Base-by-base conservation (phyloP, 1,140 invertebrate genomes). In the Elymnias hypermnestra region DNA sequence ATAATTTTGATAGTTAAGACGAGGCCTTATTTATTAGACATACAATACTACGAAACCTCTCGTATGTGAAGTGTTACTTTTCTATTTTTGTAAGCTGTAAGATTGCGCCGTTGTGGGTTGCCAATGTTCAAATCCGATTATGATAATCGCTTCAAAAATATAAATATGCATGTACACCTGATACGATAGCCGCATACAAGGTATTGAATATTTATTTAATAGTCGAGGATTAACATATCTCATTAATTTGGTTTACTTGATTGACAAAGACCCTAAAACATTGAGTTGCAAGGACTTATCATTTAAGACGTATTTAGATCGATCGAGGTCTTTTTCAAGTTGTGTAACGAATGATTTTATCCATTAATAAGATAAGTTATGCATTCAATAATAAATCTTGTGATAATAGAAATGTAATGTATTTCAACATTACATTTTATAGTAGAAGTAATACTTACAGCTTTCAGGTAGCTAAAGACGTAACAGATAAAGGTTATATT, bases 71-170 rank as follows among this genome's bases (percentile, higher is more conserved):
- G 13, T 13, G 26, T 13, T 12, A 12, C 26, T 5, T 13, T 29
- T 12, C 9, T 29, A 29, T 29, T 29, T 29, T 29, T 6, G 26
- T 29, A 13, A 29, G 13, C 10, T 29, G 26, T 9, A 13, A n/a
- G n/a, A 9, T 14, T 33, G 29, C 29, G 13, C 37, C 28, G 9
- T 40, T 39, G 39, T 22, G 13, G 19, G 19, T 17, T 37, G 29
- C 26, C 33, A 40, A 22, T 21, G 28, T 19, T 33, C 25, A 36
- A 49, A 49, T 41, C 38, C 29, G 46, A 49, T 49, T 49, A 49
- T 41, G 46, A 9, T 41, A 49, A 49, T 49, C 21, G 18, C 18
- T 35, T 8, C 8, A 19, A 21, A 35, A 28, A 35, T 26, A 49
- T 48, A 18, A 35, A 47, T 52, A 47, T 48, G 31, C 26, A 49